Evolutionary conservation across 2,888 invertebrate species (phyloP).

Genomic region (Bedellia somnulentella): DNA sequence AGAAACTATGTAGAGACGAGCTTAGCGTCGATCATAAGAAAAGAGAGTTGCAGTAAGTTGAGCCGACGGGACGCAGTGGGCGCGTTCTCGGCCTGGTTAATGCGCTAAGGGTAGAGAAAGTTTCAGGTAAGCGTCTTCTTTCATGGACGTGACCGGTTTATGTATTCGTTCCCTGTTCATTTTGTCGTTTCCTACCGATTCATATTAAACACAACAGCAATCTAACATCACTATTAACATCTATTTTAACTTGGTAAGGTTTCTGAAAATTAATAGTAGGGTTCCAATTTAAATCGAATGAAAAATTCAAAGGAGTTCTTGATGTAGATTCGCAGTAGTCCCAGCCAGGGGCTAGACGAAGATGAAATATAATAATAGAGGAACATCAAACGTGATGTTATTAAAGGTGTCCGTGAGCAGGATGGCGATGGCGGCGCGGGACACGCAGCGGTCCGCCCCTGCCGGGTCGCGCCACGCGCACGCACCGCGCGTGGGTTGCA

Average conservation of each 20-base stretch:
- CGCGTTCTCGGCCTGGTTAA: constrained; percentile 46
- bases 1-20: no score
- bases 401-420: constrained; percentile 53
- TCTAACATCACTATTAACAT: no score
- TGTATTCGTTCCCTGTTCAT: constrained; percentile 8
- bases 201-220: constrained; percentile 3
- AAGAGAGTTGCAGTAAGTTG: not conserved
- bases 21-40: no score
- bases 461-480: constrained; percentile 29
- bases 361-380: constrained; percentile 61
- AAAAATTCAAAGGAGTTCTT: constrained; percentile 24
- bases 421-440: constrained; percentile 21
- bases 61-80: no score
- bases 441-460: no score
- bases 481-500: constrained; percentile 46
- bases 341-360: constrained; percentile 47
- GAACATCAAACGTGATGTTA: constrained; percentile 62
- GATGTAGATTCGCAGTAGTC: constrained; percentile 28
- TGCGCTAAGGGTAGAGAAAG: constrained; percentile 54
- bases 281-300: no score
- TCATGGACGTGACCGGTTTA: constrained; percentile 45
- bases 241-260: no score
- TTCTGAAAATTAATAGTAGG: no score
- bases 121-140: constrained; percentile 58
- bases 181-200: not conserved